Evolutionary conservation across 2,797 vertebrate species (phyloP).

Genomic region (Anomalospiza imberbis): DNA sequence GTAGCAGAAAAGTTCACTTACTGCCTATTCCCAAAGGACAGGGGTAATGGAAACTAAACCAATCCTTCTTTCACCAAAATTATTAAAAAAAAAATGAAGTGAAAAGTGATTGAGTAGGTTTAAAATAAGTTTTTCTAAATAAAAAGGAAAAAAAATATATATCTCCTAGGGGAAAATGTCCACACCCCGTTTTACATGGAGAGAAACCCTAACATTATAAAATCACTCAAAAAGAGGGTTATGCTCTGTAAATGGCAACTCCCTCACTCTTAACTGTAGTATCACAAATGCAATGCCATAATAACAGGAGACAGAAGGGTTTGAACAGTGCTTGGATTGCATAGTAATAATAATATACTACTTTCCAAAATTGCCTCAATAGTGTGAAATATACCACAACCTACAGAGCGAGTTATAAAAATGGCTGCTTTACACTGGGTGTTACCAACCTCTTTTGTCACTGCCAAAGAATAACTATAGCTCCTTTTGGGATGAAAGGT

Average conservation of each 20-base stretch:
- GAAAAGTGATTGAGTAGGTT: constrained; percentile 31
- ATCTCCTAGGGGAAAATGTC: constrained; percentile 38
- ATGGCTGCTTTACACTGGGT: constrained; percentile 63
- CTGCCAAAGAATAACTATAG: constrained; percentile 55
- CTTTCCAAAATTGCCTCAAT: constrained; percentile 70
- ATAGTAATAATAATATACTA: constrained; percentile 68
- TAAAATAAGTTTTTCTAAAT: constrained; percentile 47
- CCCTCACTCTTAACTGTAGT: constrained; percentile 67
- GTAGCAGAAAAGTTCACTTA: background rate
- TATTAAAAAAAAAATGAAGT: constrained; percentile 8
- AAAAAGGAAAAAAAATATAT: constrained; percentile 27
- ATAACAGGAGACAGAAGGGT: constrained; percentile 65
- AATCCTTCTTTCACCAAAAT: constrained; percentile 11
- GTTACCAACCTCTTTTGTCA: constrained; percentile 66
- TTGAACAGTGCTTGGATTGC: constrained; percentile 65
- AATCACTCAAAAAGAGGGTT: constrained; percentile 69
- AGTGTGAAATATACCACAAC: constrained; percentile 65
- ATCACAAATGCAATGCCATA: constrained; percentile 66
- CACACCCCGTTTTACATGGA: constrained; percentile 30
- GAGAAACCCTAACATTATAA: constrained; percentile 66
- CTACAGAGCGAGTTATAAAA: constrained; percentile 66
- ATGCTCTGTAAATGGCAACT: constrained; percentile 62
- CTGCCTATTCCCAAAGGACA: background rate
- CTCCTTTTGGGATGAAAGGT: constrained; percentile 65
- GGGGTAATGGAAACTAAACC: background rate